phyloP scores from a whole-genome alignment of 2,888 invertebrate species.

The Spilosoma lubricipeda region DNA sequence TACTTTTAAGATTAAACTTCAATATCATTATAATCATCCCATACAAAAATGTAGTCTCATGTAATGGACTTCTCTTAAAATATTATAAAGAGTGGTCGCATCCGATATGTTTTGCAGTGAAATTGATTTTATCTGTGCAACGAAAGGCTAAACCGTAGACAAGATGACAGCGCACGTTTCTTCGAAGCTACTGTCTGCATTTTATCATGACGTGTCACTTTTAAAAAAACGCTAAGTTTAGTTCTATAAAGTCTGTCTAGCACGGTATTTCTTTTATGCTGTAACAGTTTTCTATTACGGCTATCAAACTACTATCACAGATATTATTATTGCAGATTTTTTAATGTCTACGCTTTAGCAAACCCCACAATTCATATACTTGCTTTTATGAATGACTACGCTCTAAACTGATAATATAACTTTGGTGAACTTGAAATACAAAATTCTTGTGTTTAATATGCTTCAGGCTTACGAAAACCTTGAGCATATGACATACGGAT shows the following conservation, averaged over 20 bases:
- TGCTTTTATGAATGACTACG: too few species aligned
- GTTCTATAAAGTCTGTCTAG: neutral
- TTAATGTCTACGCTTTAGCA: too few species aligned
- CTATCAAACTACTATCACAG: too few species aligned
- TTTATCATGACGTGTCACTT: constrained; percentile 18
- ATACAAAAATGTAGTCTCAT: neutral
- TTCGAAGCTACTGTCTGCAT: constrained; percentile 10
- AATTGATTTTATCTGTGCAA: constrained; percentile 21
- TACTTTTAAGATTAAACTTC: neutral
- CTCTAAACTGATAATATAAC: too few species aligned
- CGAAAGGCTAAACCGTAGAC: constrained; percentile 16
- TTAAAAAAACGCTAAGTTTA: constrained; percentile 14
- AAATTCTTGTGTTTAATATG: too few species aligned
- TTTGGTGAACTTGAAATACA: too few species aligned
- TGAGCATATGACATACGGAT: too few species aligned
- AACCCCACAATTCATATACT: neutral
- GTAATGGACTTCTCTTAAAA: constrained; percentile 6
- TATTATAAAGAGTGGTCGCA: constrained; percentile 9
- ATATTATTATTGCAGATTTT: too few species aligned
- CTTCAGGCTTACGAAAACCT: too few species aligned
- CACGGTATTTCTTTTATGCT: neutral
- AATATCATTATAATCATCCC: neutral
- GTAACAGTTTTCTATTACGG: neutral
- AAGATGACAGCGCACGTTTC: constrained; percentile 18
- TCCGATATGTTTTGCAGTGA: constrained; percentile 14